Percentiles rank a stretch among this genome's conserved stretches.
Evolutionary conservation across 2,888 invertebrate species (phyloP).

Genomic region (Unio delphinus): DNA sequence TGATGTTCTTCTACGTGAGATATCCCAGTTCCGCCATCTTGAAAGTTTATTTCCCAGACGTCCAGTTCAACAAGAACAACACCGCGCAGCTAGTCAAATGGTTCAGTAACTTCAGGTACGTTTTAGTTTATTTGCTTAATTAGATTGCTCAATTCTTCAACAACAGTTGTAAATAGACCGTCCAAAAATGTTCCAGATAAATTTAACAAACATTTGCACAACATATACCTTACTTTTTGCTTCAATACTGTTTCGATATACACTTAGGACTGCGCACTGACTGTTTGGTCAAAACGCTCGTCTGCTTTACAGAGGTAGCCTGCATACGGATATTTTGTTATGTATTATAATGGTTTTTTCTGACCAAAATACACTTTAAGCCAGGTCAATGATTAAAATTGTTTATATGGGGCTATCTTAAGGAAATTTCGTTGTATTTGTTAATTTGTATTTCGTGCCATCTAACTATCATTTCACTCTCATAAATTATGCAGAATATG

Average conservation of each 20-base stretch:
- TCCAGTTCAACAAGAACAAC: slow-evolving; percentile 99
- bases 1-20: slow-evolving; percentile 99
- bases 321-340: too few species aligned
- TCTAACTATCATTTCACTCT: slow-evolving; percentile 1
- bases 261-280: too few species aligned
- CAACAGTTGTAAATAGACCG: too few species aligned
- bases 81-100: slow-evolving; percentile 99
- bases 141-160: too few species aligned
- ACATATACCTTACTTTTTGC: too few species aligned
- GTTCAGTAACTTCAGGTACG: slow-evolving; percentile 99
- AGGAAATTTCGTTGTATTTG: not conserved
- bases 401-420: not conserved
- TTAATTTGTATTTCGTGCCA: not conserved
- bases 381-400: not conserved
- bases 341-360: too few species aligned
- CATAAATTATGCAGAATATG: too few species aligned
- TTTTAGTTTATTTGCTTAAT: not conserved
- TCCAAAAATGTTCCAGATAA: too few species aligned
- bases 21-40: slow-evolving; percentile 99
- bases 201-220: too few species aligned
- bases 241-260: too few species aligned
- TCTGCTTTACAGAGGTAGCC: too few species aligned
- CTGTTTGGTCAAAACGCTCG: too few species aligned
- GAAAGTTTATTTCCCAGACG: slow-evolving; percentile 99
- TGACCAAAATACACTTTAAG: not conserved